Base-by-base conservation (phyloP, 2,888 invertebrate genomes). In the Melanostoma mellinum region DNA sequence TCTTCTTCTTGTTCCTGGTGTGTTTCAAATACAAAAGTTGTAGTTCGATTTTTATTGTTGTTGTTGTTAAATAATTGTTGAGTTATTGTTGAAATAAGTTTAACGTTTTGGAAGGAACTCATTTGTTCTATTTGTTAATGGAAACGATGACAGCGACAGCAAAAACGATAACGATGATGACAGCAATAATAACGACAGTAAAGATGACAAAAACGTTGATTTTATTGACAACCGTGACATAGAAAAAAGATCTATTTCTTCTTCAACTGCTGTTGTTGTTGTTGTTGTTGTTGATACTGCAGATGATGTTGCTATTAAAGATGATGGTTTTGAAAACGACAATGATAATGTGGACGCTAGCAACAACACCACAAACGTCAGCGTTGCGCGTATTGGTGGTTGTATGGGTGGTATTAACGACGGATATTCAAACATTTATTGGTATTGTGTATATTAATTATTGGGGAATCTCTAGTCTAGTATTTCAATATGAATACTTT, bases 31-130 rank as follows among this genome's bases (percentile, higher is more conserved):
- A 77, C 77, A 77, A 82, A 76, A 72, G 46, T 73, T 56, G 4
- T 55, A 55, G 44, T 35, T n/a, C 50, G 58, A 36, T 56, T 69
- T 35, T 61, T 61, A 30, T 46, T 60, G 50, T 74, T 60, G 5
- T 67, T 76, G 5, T 50, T 65, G 44, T 73, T 68, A 44, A 79
- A 73, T 72, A 73, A 77, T 82, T 65, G 46, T 77, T 77, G 53
- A 68, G 44, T 56, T 63, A 58, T 68, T 73, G 40, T 73, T 71
- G 71, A 67, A 71, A 74, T 61, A 48, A 65, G 38, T 69, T 84
- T 79, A 79, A 56, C 79, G 79, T 71, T 84, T 74, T 72, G 84
- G 60, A 75, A 79, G 84, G 84, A 79, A 79, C 79, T 84, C 84
- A 84, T 84, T 84, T 84, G 84, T 79, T 84, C 79, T 63, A 46